Conservation (phyloP, 1,140 invertebrate genomes). For the Sycophila sp. region DNA sequence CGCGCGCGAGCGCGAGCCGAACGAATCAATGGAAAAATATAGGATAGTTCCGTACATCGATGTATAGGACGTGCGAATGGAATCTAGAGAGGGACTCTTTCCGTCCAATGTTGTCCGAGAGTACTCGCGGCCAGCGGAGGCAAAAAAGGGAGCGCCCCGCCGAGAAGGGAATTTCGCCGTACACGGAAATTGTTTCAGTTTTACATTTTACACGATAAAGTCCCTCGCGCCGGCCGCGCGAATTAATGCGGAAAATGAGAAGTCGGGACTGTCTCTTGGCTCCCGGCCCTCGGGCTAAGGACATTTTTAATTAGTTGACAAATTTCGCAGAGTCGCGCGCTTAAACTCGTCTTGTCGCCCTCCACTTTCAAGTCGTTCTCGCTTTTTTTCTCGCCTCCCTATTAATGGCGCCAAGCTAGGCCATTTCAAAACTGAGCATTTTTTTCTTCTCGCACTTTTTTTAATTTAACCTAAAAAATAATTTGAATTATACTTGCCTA, state of each 20-base stretch:
- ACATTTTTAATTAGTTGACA: conserved; percentile 37
- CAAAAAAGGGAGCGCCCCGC: background rate
- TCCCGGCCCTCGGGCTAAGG: background rate
- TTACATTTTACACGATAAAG: conserved; percentile 21
- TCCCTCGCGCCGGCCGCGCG: background rate
- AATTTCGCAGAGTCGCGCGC: conserved; percentile 8
- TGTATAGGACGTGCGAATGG: background rate
- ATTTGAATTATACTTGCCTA: no score
- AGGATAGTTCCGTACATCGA: conserved; percentile 48
- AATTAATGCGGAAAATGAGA: conserved; percentile 33
- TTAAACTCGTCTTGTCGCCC: no score
- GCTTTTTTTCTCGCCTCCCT: no score
- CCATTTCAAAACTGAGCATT: no score
- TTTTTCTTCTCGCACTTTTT: no score
- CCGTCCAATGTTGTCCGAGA: background rate
- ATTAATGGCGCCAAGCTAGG: no score
- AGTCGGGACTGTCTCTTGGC: background rate
- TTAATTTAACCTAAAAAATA: no score
- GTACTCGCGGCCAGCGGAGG: background rate
- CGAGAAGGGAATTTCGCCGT: background rate
- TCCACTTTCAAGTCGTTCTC: no score
- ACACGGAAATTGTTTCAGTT: conserved; percentile 24
- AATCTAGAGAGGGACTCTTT: background rate
- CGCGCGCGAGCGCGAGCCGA: conserved; percentile 37
- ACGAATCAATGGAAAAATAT: conserved; percentile 63